A percentile compares a stretch with the other conserved stretches of the same genome.
Conservation (phyloP, 2,888 invertebrate species). For the Drosophila mimica region DNA sequence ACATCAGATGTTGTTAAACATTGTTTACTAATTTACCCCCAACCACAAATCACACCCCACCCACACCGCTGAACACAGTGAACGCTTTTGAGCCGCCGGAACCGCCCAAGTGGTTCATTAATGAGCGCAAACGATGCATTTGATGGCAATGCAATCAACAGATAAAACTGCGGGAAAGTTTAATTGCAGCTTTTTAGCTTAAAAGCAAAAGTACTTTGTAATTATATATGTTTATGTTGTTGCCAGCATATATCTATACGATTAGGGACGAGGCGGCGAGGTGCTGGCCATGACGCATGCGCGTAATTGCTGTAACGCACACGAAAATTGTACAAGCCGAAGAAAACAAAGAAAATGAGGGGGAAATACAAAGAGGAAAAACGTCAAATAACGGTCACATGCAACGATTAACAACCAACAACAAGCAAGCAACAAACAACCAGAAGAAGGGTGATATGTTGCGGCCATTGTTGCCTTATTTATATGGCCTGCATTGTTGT, state of each 20-base stretch:
- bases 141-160: conserved; percentile 68
- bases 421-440: conserved; percentile 14
- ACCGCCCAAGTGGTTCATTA: conserved; percentile 58
- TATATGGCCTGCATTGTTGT: conserved; percentile 55
- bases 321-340: conserved; percentile 40
- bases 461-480: conserved; percentile 53
- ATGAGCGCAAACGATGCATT: conserved; percentile 69
- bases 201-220: conserved; percentile 63
- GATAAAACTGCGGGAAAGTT: conserved; percentile 76
- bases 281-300: conserved; percentile 71
- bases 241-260: not conserved
- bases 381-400: conserved; percentile 15
- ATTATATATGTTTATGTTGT: conserved; percentile 45
- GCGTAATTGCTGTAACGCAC: conserved; percentile 68
- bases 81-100: conserved; percentile 2
- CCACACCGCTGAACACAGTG: not conserved
- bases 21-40: conserved; percentile 9
- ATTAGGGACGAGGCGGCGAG: not conserved
- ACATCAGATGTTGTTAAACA: conserved; percentile 1
- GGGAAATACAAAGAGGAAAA: not conserved
- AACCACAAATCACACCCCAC: not conserved
- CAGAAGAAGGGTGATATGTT: conserved; percentile 14
- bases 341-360: not conserved
- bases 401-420: conserved; percentile 17
- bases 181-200: conserved; percentile 73